phyloP scores from a whole-genome alignment of 2,888 invertebrate genomes.

The Zaprionus lineosus region DNA sequence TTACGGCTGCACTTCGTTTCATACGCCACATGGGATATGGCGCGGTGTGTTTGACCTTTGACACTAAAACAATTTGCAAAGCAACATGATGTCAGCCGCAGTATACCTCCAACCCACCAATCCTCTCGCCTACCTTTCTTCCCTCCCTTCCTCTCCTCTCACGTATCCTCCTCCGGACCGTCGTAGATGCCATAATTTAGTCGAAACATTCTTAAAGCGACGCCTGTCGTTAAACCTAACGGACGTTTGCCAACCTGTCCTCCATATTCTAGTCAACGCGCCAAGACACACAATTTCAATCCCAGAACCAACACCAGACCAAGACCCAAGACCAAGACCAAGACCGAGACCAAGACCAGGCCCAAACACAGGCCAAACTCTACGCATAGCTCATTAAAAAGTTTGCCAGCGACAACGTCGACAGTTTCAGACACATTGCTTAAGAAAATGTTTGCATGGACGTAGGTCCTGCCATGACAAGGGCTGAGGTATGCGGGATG shows the following conservation, averaged over 20 bases:
- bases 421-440: slow-evolving; percentile 58
- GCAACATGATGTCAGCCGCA: slow-evolving; percentile 73
- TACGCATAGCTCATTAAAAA: slow-evolving; percentile 70
- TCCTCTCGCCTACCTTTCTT: too few species aligned
- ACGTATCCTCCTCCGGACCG: too few species aligned
- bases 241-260: slow-evolving; percentile 8
- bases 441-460: slow-evolving; percentile 60
- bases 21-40: slow-evolving; percentile 65
- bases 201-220: slow-evolving; percentile 75
- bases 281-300: too few species aligned
- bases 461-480: background rate
- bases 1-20: slow-evolving; percentile 70
- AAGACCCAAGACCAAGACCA: too few species aligned
- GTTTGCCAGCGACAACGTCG: slow-evolving; percentile 61
- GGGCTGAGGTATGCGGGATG: background rate
- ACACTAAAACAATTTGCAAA: slow-evolving; percentile 76
- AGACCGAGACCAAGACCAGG: background rate
- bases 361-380: slow-evolving; percentile 22
- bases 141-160: too few species aligned
- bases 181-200: slow-evolving; percentile 67
- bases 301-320: too few species aligned
- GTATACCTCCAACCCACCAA: slow-evolving; percentile 45
- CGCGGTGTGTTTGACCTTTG: slow-evolving; percentile 68
- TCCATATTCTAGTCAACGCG: background rate
- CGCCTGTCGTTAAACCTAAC: slow-evolving; percentile 56